phyloP scores from a whole-genome alignment of 2,113 vertebrate species.

The Octodon degus region DNA sequence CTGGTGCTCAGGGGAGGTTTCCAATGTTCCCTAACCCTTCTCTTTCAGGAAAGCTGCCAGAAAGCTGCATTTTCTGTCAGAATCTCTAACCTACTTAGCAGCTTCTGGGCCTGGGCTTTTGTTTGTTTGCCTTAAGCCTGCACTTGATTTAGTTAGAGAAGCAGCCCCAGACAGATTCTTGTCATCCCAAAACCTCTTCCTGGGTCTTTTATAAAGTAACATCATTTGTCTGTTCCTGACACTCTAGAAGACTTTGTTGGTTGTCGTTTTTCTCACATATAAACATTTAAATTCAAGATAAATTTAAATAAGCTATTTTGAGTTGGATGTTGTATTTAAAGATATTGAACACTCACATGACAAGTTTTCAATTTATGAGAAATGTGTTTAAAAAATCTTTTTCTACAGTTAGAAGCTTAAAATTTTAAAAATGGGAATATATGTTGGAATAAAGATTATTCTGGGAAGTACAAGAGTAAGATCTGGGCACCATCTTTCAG shows the following conservation, averaged over 20 bases:
- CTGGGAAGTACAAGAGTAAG: neutral
- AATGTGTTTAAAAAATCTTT: neutral
- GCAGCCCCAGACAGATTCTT: conserved; percentile 57
- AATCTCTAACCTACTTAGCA: conserved; percentile 73
- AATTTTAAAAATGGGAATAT: neutral
- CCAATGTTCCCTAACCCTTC: neutral
- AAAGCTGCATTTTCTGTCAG: conserved; percentile 33
- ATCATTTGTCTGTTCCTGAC: conserved; percentile 59
- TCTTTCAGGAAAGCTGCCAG: neutral
- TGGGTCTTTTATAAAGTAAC: conserved; percentile 55
- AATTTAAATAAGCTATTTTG: conserved; percentile 40
- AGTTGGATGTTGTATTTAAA: conserved; percentile 48
- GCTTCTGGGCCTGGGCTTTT: conserved; percentile 66
- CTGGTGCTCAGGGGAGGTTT: neutral
- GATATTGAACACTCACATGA: conserved; percentile 30
- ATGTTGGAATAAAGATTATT: neutral
- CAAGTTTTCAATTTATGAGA: conserved; percentile 40
- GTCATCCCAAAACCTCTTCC: conserved; percentile 63
- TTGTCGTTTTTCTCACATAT: conserved; percentile 20
- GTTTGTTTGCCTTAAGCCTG: conserved; percentile 67
- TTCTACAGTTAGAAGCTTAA: neutral
- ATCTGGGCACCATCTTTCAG: neutral
- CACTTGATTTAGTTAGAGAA: conserved; percentile 74
- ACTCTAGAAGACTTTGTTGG: conserved; percentile 54
- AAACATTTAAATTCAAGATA: conserved; percentile 45